Conservation (phyloP, 1,140 invertebrate species). For the Megalopta genalis region DNA sequence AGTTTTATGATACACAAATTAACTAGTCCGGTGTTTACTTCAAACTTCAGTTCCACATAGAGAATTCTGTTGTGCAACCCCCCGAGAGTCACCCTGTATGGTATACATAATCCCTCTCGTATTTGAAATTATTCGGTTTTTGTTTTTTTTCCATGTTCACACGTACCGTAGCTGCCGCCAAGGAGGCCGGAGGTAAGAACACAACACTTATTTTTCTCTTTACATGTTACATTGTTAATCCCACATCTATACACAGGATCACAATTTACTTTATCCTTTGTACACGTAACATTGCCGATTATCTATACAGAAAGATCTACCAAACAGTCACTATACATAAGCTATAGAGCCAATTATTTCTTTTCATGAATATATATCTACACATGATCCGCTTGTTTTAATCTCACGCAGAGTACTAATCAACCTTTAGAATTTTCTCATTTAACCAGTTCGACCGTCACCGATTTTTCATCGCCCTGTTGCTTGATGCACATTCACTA, state of each 20-base stretch:
- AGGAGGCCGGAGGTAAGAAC: slow-evolving; percentile 90
- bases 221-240: slow-evolving; percentile 36
- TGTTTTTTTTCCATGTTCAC: slow-evolving; percentile 81
- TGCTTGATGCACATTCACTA: slow-evolving; percentile 42
- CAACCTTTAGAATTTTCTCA: slow-evolving; percentile 24
- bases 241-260: slow-evolving; percentile 22
- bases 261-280: slow-evolving; percentile 15
- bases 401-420: slow-evolving; percentile 26
- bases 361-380: no score
- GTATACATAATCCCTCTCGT: slow-evolving; percentile 48
- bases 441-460: slow-evolving; percentile 25
- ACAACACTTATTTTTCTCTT: slow-evolving; percentile 62
- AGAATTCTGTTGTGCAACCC: background rate
- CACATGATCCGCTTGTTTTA: slow-evolving; percentile 1
- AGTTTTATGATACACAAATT: no score
- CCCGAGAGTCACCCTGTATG: background rate
- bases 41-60: background rate
- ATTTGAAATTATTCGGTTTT: slow-evolving; percentile 78
- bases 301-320: background rate
- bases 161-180: slow-evolving; percentile 86
- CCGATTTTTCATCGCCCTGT: slow-evolving; percentile 16
- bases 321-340: slow-evolving; percentile 10
- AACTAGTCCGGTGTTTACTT: no score
- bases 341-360: background rate
- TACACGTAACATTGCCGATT: slow-evolving; percentile 19